Percentiles rank a stretch among this genome's conserved stretches.
Conservation (phyloP, 2,888 invertebrate genomes). For the Mechanitis messenoides region DNA sequence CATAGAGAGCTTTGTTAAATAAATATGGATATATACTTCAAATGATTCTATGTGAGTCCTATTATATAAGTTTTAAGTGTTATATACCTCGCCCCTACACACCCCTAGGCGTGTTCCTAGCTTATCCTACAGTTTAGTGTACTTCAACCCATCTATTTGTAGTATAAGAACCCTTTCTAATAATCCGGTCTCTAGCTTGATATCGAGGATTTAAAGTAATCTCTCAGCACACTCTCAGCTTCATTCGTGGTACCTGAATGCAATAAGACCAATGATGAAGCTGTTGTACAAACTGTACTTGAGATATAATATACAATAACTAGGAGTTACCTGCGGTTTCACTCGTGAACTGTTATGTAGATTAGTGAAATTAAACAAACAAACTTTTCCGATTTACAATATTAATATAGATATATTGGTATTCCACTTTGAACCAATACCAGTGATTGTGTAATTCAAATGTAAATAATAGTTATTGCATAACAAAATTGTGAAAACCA, state of each 20-base stretch:
- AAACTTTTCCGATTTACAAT: too few species aligned
- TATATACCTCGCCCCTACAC: not conserved
- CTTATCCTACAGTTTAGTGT: not conserved
- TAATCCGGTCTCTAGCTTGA: constrained; percentile 14
- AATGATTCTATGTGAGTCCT: too few species aligned
- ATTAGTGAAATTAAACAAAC: too few species aligned
- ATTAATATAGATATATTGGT: too few species aligned
- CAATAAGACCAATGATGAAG: constrained; percentile 1
- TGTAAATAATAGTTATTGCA: too few species aligned
- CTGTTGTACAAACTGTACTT: not conserved
- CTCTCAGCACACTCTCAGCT: constrained; percentile 13
- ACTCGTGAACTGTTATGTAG: too few species aligned
- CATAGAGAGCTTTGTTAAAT: too few species aligned
- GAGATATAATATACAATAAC: not conserved
- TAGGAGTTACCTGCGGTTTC: not conserved
- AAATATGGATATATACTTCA: too few species aligned
- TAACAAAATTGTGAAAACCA: too few species aligned
- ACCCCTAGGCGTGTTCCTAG: not conserved
- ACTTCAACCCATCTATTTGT: constrained; percentile 7
- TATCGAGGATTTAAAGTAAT: constrained; percentile 16
- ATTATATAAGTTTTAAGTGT: too few species aligned
- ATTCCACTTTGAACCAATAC: too few species aligned
- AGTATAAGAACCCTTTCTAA: constrained; percentile 8
- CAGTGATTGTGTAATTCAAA: not conserved
- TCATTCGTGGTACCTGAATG: constrained; percentile 15